Conservation (phyloP, 2,888 invertebrate genomes). For the Agrochola macilenta region DNA sequence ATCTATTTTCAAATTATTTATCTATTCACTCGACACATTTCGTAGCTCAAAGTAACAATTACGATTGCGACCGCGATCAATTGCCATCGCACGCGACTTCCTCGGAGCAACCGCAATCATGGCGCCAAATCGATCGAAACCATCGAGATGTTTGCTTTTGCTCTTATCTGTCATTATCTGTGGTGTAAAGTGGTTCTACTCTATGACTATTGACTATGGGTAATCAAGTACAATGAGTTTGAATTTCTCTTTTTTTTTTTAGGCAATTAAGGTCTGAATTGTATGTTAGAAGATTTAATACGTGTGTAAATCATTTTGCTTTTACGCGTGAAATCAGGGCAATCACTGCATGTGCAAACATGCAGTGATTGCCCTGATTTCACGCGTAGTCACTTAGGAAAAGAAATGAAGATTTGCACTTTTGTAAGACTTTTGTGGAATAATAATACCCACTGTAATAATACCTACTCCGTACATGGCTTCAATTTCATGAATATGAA, state of each 20-base stretch:
- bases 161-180: constrained; percentile 69
- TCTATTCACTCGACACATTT: constrained; percentile 49
- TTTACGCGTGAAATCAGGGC: neutral
- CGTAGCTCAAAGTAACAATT: constrained; percentile 69
- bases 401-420: too few relatives aligned
- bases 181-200: constrained; percentile 67
- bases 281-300: constrained; percentile 4
- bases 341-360: too few relatives aligned
- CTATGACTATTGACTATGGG: constrained; percentile 63
- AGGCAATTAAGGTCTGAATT: constrained; percentile 6
- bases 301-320: constrained; percentile 4
- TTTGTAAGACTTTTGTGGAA: too few relatives aligned
- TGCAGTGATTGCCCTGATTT: too few relatives aligned
- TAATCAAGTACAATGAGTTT: constrained; percentile 60
- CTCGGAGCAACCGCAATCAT: constrained; percentile 72
- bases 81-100: constrained; percentile 84
- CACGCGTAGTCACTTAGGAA: too few relatives aligned
- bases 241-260: constrained; percentile 34
- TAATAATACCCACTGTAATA: too few relatives aligned
- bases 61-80: constrained; percentile 72
- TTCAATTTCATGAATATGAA: neutral
- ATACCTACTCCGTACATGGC: too few relatives aligned
- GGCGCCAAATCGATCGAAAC: constrained; percentile 68
- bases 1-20: constrained; percentile 32
- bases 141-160: constrained; percentile 71